A percentile compares a stretch with the other conserved stretches of the same genome.
Evolutionary conservation across 2,113 vertebrate genomes (phyloP).

Genomic region (Colius striatus): DNA sequence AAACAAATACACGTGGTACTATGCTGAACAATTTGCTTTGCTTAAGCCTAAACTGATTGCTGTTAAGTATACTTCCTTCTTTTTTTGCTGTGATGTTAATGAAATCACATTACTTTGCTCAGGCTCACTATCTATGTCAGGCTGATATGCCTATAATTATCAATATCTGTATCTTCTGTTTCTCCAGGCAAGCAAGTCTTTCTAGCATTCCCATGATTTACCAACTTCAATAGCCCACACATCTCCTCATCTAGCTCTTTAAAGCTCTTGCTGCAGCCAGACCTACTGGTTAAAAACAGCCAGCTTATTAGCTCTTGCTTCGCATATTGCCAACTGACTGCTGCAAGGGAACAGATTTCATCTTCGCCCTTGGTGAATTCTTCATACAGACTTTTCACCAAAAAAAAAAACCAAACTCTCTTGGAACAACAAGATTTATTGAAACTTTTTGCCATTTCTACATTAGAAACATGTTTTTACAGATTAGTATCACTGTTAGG

Average conservation of each 20-base stretch:
- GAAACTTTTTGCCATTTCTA: slow-evolving; percentile 36
- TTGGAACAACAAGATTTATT: slow-evolving; percentile 40
- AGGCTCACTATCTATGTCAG: not conserved
- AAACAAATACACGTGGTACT: not conserved
- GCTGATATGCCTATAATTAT: slow-evolving; percentile 34
- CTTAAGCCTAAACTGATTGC: not conserved
- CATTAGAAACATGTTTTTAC: slow-evolving; percentile 45
- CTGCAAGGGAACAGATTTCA: slow-evolving; percentile 58
- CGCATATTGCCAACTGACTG: slow-evolving; percentile 35
- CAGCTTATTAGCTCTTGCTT: slow-evolving; percentile 40
- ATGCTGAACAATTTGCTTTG: not conserved
- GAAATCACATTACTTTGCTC: not conserved
- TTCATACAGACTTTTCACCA: slow-evolving; percentile 11
- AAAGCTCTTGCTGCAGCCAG: slow-evolving; percentile 41
- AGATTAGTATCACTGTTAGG: not conserved
- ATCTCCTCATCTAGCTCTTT: slow-evolving; percentile 21
- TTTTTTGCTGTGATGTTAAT: not conserved
- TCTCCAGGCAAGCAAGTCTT: slow-evolving; percentile 28
- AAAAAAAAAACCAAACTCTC: not conserved
- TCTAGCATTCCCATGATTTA: slow-evolving; percentile 20
- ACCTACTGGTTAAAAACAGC: slow-evolving; percentile 52
- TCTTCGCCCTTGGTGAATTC: slow-evolving; percentile 37
- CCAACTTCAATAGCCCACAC: slow-evolving; percentile 39
- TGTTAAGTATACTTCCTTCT: not conserved
- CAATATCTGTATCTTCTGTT: slow-evolving; percentile 10